A percentile compares a stretch with the other conserved stretches of the same genome.
phyloP scores from a whole-genome alignment of 2,797 vertebrate species.

The Urocyon cinereoargenteus region DNA sequence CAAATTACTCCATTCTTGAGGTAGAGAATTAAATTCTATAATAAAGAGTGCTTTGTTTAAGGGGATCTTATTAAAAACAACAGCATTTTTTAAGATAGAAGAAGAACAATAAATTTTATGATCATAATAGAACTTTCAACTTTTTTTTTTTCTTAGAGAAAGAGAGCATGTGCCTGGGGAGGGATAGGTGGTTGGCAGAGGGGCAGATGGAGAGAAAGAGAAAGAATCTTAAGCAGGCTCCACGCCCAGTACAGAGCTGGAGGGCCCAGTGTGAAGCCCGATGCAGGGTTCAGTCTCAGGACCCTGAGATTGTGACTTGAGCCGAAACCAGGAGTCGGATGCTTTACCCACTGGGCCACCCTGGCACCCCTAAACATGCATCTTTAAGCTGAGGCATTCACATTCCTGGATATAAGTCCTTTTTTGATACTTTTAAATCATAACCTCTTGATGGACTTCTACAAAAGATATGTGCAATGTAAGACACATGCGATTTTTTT shows the following conservation, averaged over 20 bases:
- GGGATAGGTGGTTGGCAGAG: neutral
- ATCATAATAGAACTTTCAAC: neutral
- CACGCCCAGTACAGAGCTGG: neutral
- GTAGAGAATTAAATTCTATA: conserved; percentile 11
- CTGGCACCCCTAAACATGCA: neutral
- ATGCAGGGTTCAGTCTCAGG: neutral
- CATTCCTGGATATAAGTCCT: neutral
- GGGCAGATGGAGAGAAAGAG: neutral
- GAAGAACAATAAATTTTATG: neutral
- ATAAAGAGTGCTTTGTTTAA: neutral
- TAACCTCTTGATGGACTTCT: neutral
- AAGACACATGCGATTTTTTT: neutral
- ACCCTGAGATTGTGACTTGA: neutral
- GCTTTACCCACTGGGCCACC: neutral
- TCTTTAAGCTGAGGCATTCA: neutral
- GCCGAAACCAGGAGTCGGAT: neutral
- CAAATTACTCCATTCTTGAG: neutral
- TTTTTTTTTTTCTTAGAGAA: neutral
- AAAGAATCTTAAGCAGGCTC: neutral
- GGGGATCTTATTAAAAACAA: neutral
- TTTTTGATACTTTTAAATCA: neutral
- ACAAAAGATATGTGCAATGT: neutral
- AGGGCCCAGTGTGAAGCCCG: accelerated
- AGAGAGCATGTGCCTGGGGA: neutral
- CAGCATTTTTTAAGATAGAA: neutral